Evolutionary conservation across 2,888 invertebrate genomes (phyloP), one percentile per base, ranked within the genome.

Genomic region (Pinctada fucata): DNA sequence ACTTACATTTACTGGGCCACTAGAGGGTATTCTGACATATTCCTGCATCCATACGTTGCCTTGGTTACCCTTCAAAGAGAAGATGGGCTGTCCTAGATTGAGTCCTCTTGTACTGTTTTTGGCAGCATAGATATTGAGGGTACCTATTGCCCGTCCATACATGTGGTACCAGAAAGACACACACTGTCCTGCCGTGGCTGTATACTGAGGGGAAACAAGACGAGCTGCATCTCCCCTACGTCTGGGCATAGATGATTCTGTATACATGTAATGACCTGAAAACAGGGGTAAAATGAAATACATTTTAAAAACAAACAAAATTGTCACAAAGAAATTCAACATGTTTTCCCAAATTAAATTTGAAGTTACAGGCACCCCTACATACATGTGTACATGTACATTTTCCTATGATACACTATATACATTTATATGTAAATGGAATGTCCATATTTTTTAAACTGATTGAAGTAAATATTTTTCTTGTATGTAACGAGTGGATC

Each of bases 161-260:
- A 91, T 91, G 85, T 89, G 86, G 76, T 90, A 91, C 89, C 90
- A 91, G 85, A 91, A 90, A 49, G 88, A 85, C 64, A 91, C 76
- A 80, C 91, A 91, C n/a, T 84, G 82, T 1, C 85, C 84, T 2
- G 49, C 51, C 65, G 16, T 13, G 48, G 74, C 47, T 16, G 67
- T 49, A 31, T 80, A 78, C 5, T 47, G 50, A 0, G 83, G 83
- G 31, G 84, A 85, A 66, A 58, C 71, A 4, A 95, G 91, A 81
- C 93, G 90, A 0, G 94, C 94, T 68, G 91, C 91, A 85, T 95
- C 94, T 1, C 94, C 94, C 2, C 94, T 93, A 81, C 93, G 87
- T 72, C 94, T 91, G 0, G 94, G 94, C 84, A 93, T 94, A 3
- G 93, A 92, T 0, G 94, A 76, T 63, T 84, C 83, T 6, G 79